A percentile compares a stretch with the other conserved stretches of the same genome.
These are phyloP conservation scores for Nannoperca australis DNA, from an alignment of 2,797 vertebrate genomes.

Conservation along the genomic window DNA sequence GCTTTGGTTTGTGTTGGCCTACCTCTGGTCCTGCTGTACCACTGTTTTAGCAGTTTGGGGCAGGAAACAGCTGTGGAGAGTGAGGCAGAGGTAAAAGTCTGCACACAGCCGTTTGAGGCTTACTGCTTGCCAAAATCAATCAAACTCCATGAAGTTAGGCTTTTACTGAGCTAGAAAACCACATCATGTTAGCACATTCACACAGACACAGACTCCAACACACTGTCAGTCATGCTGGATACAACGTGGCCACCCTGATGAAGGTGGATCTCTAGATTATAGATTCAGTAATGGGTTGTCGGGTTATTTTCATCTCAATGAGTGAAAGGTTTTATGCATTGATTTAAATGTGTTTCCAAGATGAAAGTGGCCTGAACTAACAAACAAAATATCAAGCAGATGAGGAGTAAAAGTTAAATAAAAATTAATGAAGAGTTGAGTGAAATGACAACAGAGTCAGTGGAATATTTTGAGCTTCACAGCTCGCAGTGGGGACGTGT, in stretches of 20 bases:
- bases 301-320: conserved; percentile 16
- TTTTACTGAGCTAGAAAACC: conserved; percentile 70
- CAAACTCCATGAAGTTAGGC: conserved; percentile 67
- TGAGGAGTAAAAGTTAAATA: conserved; percentile 43
- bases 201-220: conserved; percentile 40
- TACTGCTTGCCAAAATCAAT: conserved; percentile 80
- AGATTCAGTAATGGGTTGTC: neutral
- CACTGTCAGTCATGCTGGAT: conserved; percentile 42
- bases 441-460: conserved; percentile 21
- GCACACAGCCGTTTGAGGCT: conserved; percentile 79
- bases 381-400: conserved; percentile 41
- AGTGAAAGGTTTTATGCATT: conserved; percentile 17
- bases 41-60: conserved; percentile 84
- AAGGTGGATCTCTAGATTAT: conserved; percentile 8
- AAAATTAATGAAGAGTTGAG: conserved; percentile 37
- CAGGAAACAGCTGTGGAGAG: conserved; percentile 87
- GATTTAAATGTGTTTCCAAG: conserved; percentile 44
- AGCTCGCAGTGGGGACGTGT: conserved; percentile 53
- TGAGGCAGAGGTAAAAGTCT: conserved; percentile 72
- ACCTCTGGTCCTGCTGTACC: conserved; percentile 68
- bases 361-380: conserved; percentile 33
- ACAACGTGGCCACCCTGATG: conserved; percentile 30
- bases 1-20: conserved; percentile 69
- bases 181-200: conserved; percentile 74
- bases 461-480: conserved; percentile 35